Evolutionary conservation across 2,888 invertebrate species (phyloP), one percentile per base, ranked within the genome.

Genomic region (Congeria kusceri): DNA sequence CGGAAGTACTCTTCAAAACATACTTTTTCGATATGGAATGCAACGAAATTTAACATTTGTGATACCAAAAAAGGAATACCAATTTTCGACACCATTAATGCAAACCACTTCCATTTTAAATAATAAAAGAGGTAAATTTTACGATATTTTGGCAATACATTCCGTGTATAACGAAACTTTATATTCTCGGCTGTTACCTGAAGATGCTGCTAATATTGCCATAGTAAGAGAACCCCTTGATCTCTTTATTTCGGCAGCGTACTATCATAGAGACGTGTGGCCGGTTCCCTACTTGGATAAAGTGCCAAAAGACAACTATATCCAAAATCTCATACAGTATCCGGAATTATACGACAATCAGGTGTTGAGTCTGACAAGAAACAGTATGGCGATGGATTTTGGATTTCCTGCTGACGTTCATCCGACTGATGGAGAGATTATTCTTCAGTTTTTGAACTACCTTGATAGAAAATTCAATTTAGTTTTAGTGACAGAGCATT

Each of bases 1-100:
- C 5, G 84, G 88, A 46, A 81, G 84, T 29, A 85, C 87, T 1
- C 63, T 86, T 7, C 87, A 87, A 57, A 87, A 87, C 32, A 82
- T 88, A n/a, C 72, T 87, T n/a, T 78, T 86, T 25, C 62, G 88
- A 18, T 88, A 78, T n/a, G 88, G 86, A 11, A 46, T 81, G 9
- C 69, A 53, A 20, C 57, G 83, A 47, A 80, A 84, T 49, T 44
- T 88, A 25, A 80, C 79, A 2, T 80, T 87, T 62, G 66, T 86
- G 3, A 74, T 87, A 13, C 87, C 87, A 4, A 66, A 47, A 3
- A 68, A 58, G 27, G 76, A 65, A 18, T 66, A 70, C 28, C 73
- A 83, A 49, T 73, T 83, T 53, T 70, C 70, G 5, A 56, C 32
- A 18, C 47, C 62, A 18, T 29, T 58, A 7, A 32, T 53, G 23